Base-by-base conservation (phyloP, 2,113 vertebrate species). In the Sebastes fasciatus region DNA sequence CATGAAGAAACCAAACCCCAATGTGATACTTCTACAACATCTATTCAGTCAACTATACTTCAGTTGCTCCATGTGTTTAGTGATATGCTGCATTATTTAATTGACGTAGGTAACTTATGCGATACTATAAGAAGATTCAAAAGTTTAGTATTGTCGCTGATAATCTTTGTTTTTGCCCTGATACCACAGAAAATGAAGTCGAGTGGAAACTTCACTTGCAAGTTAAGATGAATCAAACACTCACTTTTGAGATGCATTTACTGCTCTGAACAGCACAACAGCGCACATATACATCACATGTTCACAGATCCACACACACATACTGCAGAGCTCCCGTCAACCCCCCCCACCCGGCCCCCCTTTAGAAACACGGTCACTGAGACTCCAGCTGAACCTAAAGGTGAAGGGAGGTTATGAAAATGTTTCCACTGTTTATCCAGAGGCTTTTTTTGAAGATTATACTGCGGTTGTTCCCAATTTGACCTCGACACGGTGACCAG, bases 401-500 rank as follows among this genome's bases (percentile, higher is more conserved):
- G 88, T 91, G 90, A 89, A 69, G 57, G 75, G 81, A 86, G 90
- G 91, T 89, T 92, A 86, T 88, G 85, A 91, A 92, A 93, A 89
- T 90, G 85, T 89, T 89, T 88, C 87, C 86, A 92, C 86, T 88
- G 82, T 89, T 91, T 86, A 91, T 91, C 80, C 82, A 54, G 82
- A 63, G 82, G 62, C 76, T 89, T 90, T 64, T 26, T 89, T 89
- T 86, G 74, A 91, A 90, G 85, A 87, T 90, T 92, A 90, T 83
- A 75, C 80, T 48, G 88, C 23, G 49, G 80, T 89, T 88, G 89
- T 91, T 93, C 82, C 88, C 91, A 84, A 63, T 68, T 57, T 91
- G 90, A 92, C 86, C 89, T 88, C 13, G 57, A 86, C 84, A 86
- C 12, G 42, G 73, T 79, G 87, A 89, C 87, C 84, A 84, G 87